A percentile compares a stretch with the other conserved stretches of the same genome.
These are phyloP conservation scores for Acyrthosiphon pisum DNA, from an alignment of 1,140 invertebrate genomes.

Conservation along the genomic window DNA sequence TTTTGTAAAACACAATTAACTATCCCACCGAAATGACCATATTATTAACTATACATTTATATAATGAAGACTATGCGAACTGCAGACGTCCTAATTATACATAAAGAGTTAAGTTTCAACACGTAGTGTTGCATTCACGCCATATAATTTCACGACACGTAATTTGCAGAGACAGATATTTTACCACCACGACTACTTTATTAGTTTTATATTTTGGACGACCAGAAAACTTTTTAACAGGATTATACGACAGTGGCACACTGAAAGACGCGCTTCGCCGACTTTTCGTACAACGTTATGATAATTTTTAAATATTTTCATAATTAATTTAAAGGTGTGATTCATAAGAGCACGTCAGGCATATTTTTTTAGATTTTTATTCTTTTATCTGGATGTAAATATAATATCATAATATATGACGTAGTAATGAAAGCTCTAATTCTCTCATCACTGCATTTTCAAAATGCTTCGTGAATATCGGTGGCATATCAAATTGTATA, in stretches of 20 bases:
- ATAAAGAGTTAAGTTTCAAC: constrained; percentile 12
- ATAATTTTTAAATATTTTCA: neutral
- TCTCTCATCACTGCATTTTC: neutral
- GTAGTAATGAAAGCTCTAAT: neutral
- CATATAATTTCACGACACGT: neutral
- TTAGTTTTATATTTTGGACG: neutral
- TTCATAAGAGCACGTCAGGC: neutral
- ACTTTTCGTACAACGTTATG: neutral
- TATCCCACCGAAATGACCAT: neutral
- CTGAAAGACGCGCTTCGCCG: neutral
- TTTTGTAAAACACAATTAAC: constrained; percentile 16
- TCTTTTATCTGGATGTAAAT: neutral
- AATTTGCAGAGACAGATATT: neutral
- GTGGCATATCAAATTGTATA: no score
- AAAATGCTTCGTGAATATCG: neutral
- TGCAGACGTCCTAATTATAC: neutral
- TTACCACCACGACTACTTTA: neutral
- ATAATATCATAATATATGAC: neutral
- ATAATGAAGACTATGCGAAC: constrained; percentile 7
- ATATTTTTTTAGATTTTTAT: neutral
- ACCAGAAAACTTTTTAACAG: neutral
- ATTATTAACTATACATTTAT: constrained; percentile 2
- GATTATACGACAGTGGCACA: neutral
- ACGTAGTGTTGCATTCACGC: neutral
- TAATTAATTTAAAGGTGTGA: neutral